These are phyloP conservation scores for Gryllus bimaculatus DNA, from an alignment of 1,140 invertebrate genomes.

Conservation along the genomic window DNA sequence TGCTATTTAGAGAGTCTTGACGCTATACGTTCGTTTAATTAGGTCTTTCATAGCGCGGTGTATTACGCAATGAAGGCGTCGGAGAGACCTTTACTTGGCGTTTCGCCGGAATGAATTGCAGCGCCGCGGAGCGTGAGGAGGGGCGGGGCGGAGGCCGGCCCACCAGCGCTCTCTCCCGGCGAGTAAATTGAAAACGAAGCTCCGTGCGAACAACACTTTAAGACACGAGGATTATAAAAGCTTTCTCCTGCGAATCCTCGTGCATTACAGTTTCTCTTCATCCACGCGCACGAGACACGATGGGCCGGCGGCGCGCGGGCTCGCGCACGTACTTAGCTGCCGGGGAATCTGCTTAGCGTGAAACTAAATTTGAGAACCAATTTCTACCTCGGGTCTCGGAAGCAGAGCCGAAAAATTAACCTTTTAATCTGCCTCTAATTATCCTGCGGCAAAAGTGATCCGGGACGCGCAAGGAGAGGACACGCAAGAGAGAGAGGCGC, in stretches of 20 bases:
- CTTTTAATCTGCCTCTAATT: background rate
- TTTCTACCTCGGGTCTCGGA: background rate
- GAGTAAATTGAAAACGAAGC: background rate
- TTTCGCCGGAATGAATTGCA: background rate
- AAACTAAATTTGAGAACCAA: constrained; percentile 1
- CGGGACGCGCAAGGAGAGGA: background rate
- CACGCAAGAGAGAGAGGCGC: background rate
- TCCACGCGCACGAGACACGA: background rate
- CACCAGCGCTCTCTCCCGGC: background rate
- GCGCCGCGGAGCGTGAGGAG: background rate
- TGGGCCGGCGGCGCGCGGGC: too few species aligned
- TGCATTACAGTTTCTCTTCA: background rate
- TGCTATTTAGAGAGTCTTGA: background rate
- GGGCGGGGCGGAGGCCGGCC: too few species aligned
- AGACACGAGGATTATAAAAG: background rate
- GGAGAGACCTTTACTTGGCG: background rate
- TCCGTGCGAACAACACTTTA: background rate
- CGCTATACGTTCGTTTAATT: background rate
- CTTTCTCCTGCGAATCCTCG: background rate
- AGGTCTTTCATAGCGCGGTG: background rate
- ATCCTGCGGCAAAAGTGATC: background rate
- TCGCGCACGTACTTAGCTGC: background rate
- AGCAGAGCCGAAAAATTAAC: background rate
- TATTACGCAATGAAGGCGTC: background rate
- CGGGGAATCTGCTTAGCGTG: background rate